Conservation (phyloP, 1,140 invertebrate species). For the Aphis craccivora region DNA sequence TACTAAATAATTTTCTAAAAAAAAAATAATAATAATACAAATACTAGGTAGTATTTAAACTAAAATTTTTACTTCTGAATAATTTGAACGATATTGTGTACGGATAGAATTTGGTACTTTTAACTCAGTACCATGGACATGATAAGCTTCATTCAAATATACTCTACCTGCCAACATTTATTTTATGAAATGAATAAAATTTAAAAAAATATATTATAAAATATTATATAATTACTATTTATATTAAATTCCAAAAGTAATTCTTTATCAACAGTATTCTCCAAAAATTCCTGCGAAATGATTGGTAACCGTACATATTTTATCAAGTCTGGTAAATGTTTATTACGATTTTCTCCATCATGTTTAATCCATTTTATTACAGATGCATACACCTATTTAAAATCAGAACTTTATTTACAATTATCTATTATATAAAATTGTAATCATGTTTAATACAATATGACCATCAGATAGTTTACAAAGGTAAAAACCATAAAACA, state of each 20-base stretch:
- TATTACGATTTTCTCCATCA: neutral
- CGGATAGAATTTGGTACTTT: neutral
- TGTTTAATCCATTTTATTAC: neutral
- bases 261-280: neutral
- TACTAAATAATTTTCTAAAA: neutral
- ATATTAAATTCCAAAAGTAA: neutral
- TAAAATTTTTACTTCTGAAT: neutral
- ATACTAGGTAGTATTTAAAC: neutral
- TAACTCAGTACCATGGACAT: neutral
- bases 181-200: neutral
- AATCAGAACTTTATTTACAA: neutral
- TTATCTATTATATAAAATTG: neutral
- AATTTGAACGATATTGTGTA: neutral
- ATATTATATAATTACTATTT: neutral
- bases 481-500: neutral
- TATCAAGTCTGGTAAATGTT: neutral
- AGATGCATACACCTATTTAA: conserved; percentile 1
- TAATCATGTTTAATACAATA: neutral
- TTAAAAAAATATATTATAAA: neutral
- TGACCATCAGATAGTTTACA: neutral
- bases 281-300: neutral
- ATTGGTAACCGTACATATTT: neutral
- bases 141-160: neutral
- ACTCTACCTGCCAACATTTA: neutral
- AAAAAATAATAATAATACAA: neutral